Evolutionary conservation across 2,888 invertebrate species (phyloP), one percentile per base, ranked within the genome.

Genomic region (Margaritifera margaritifera): DNA sequence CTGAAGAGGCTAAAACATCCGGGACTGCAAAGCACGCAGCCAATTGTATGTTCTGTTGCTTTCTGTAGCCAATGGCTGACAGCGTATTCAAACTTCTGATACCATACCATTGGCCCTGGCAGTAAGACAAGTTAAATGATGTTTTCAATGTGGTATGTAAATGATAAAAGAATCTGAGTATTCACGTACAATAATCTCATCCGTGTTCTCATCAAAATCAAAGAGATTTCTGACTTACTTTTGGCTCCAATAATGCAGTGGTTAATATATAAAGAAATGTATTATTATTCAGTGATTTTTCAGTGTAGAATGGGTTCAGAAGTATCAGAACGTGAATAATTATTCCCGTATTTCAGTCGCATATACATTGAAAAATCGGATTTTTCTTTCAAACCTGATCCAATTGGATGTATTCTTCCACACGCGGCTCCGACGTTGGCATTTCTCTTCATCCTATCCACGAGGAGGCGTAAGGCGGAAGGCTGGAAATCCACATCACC

Each of bases 361-460:
- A 42, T 2, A 15, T 42, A 15, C 15, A 42, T 15, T 42, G 11
- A 42, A 15, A 42, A 42, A 15, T 11, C 15, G 15, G 42, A 60
- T 11, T 18, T 20, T 27, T 19, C n/a, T 15, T 6, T 15, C 68
- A 42, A 11, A 92, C 92, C 95, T 57, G 95, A 94, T 57, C 99
- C 98, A 64, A 98, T 94, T 0, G 99, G 99, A 91, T 99, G 99
- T 90, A 99, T 99, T 85, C 99, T 94, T 64, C 99, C 99, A 90
- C 99, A 99, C 58, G 98, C 99, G 55, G 99, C 99, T 64, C 98
- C 98, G 66, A 99, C 92, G 89, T 97, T 96, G 81, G 94, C 94
- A 88, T 99, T 98, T 89, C 98, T 98, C 91, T 98, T 98, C 98
- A 99, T 98, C 89, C 99, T 93, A 93, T 99, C 99, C 27, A 99